Evolutionary conservation across 1,140 invertebrate species (phyloP).

Genomic region (Phymastichus coffea): DNA sequence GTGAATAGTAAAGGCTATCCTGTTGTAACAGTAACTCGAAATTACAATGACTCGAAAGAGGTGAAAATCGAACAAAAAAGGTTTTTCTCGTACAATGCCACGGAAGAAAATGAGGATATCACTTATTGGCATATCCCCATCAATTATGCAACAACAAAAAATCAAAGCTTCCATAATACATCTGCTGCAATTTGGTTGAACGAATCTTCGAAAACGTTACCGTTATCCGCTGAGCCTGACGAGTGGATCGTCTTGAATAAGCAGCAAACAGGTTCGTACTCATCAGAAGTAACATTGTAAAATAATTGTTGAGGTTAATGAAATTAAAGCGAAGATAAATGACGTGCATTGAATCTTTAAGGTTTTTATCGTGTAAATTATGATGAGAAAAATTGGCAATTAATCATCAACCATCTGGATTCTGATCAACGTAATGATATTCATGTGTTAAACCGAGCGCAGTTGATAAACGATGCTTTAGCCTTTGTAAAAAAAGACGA

Average conservation of each 20-base stretch:
- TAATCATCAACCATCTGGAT: conserved; percentile 47
- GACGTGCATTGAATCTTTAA: no score
- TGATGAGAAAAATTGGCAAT: conserved; percentile 55
- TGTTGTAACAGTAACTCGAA: conserved; percentile 58
- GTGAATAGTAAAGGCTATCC: conserved; percentile 70
- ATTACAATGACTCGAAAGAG: conserved; percentile 55
- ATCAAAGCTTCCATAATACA: conserved; percentile 54
- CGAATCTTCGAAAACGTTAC: background rate
- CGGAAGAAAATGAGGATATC: conserved; percentile 20
- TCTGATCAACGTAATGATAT: conserved; percentile 61
- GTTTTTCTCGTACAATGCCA: conserved; percentile 42
- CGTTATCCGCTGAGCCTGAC: conserved; percentile 28
- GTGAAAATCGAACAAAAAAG: conserved; percentile 53
- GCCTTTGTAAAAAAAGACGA: conserved; percentile 62
- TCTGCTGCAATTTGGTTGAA: conserved; percentile 41
- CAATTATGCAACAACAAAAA: conserved; percentile 52
- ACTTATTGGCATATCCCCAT: conserved; percentile 60
- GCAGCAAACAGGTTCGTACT: conserved; percentile 58
- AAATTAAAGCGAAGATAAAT: no score
- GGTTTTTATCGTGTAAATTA: conserved; percentile 63
- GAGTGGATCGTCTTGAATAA: conserved; percentile 64
- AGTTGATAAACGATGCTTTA: conserved; percentile 75
- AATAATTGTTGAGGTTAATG: no score
- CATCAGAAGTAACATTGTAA: no score
- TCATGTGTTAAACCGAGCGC: conserved; percentile 65